A percentile compares a stretch with the other conserved stretches of the same genome.
Conservation (phyloP, 1,140 invertebrate genomes). For the Lepidotrigona ventralis region DNA sequence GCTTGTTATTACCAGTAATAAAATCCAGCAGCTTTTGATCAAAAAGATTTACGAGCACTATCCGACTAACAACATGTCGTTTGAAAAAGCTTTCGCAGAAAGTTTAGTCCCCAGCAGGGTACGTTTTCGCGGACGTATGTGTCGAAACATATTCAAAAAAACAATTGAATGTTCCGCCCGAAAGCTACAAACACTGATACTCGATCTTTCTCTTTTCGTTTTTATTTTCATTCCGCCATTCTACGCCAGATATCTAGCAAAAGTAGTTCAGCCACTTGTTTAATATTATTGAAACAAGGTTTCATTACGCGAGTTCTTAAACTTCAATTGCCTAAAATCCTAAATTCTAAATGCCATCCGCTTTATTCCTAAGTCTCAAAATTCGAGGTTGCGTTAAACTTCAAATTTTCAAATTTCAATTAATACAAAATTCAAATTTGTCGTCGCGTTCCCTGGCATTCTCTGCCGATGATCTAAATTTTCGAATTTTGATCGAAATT, state of each 20-base stretch:
- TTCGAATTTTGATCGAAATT: background rate
- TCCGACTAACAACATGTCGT: background rate
- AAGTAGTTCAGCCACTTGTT: too few relatives aligned
- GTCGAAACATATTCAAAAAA: background rate
- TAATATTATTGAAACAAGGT: too few relatives aligned
- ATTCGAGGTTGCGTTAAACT: too few relatives aligned
- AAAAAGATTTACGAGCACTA: slow-evolving; percentile 15
- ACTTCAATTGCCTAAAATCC: background rate
- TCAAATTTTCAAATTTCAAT: too few relatives aligned
- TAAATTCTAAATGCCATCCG: background rate
- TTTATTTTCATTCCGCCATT: background rate
- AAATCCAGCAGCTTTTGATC: background rate
- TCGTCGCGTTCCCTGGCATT: too few relatives aligned
- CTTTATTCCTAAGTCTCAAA: background rate
- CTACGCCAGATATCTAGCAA: background rate
- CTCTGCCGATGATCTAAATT: background rate
- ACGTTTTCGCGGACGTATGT: background rate
- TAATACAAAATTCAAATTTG: too few relatives aligned
- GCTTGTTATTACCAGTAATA: background rate
- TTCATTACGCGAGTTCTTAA: background rate
- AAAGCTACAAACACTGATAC: background rate
- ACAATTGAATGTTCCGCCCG: background rate
- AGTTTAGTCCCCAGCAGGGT: background rate
- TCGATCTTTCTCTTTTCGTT: background rate
- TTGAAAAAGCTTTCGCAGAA: background rate